Conservation (phyloP, 2,113 vertebrate genomes). For the Atlantisia rogersi region DNA sequence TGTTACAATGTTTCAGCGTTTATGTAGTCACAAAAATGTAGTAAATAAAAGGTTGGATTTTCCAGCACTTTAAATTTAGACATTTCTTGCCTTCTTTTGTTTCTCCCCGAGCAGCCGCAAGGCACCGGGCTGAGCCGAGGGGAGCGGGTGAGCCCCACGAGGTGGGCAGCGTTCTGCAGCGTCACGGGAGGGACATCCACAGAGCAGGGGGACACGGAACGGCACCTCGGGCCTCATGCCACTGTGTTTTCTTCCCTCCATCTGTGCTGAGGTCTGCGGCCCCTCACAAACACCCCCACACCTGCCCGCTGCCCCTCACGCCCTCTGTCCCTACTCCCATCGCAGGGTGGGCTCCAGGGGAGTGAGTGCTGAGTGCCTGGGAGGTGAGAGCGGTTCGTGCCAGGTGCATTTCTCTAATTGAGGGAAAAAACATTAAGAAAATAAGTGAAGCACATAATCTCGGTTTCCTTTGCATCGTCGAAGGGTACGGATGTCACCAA, state of each 20-base stretch:
- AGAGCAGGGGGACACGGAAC: rapidly evolving
- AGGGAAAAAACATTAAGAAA: slow-evolving; percentile 37
- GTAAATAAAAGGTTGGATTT: slow-evolving; percentile 98
- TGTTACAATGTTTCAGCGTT: slow-evolving; percentile 98
- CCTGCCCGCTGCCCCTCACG: rapidly evolving
- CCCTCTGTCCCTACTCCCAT: rapidly evolving
- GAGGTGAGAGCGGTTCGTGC: rapidly evolving
- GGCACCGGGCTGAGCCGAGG: neutral
- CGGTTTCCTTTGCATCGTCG: slow-evolving; percentile 12
- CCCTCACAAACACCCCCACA: rapidly evolving
- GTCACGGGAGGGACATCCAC: neutral
- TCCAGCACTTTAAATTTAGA: slow-evolving; percentile 91
- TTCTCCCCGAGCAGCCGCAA: neutral
- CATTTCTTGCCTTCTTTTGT: slow-evolving; percentile 76
- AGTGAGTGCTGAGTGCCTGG: rapidly evolving
- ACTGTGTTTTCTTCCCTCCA: neutral
- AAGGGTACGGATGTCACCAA: slow-evolving; percentile 40
- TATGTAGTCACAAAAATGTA: slow-evolving; percentile 98
- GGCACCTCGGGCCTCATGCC: neutral
- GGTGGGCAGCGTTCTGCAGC: neutral
- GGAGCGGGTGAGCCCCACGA: rapidly evolving
- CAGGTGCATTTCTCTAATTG: slow-evolving; percentile 41
- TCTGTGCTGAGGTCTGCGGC: rapidly evolving
- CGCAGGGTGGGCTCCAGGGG: rapidly evolving
- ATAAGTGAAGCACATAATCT: slow-evolving; percentile 49